Conservation (phyloP, 1,140 invertebrate genomes). For the Telenomus remus region DNA sequence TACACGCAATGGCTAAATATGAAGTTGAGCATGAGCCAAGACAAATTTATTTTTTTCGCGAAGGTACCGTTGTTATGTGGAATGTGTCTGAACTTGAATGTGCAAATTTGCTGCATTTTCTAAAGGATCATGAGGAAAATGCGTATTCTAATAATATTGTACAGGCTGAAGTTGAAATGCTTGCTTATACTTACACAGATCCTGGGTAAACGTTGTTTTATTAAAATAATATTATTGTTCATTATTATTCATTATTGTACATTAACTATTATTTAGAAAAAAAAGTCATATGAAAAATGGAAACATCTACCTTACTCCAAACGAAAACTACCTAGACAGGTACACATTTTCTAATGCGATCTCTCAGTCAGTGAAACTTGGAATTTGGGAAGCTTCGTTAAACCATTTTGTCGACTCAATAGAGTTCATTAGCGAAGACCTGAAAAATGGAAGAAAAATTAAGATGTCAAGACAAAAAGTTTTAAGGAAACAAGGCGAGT, state of each 20-base stretch:
- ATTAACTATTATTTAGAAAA: conserved; percentile 63
- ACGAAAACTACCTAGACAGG: conserved; percentile 79
- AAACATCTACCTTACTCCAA: conserved; percentile 74
- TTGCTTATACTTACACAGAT: conserved; percentile 85
- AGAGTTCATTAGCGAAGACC: conserved; percentile 86
- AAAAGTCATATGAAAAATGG: conserved; percentile 74
- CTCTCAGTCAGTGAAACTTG: conserved; percentile 92
- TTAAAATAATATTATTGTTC: too few relatives aligned
- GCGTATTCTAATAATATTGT: conserved; percentile 83
- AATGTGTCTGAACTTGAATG: conserved; percentile 91
- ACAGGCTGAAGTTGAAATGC: conserved; percentile 86
- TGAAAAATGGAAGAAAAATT: conserved; percentile 83
- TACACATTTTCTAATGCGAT: conserved; percentile 93
- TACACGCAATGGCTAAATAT: conserved; percentile 86
- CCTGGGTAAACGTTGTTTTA: conserved; percentile 70
- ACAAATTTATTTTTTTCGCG: conserved; percentile 90
- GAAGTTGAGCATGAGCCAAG: conserved; percentile 81
- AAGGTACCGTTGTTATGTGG: conserved; percentile 95
- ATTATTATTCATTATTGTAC: not conserved
- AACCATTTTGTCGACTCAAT: conserved; percentile 89
- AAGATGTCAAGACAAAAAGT: conserved; percentile 83
- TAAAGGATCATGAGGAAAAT: conserved; percentile 80
- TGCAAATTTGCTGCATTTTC: conserved; percentile 84
- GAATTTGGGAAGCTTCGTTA: conserved; percentile 92
- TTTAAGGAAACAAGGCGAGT: conserved; percentile 91